A percentile compares a stretch with the other conserved stretches of the same genome.
Evolutionary conservation across 2,113 vertebrate genomes (phyloP).

Genomic region (Cettia cetti): DNA sequence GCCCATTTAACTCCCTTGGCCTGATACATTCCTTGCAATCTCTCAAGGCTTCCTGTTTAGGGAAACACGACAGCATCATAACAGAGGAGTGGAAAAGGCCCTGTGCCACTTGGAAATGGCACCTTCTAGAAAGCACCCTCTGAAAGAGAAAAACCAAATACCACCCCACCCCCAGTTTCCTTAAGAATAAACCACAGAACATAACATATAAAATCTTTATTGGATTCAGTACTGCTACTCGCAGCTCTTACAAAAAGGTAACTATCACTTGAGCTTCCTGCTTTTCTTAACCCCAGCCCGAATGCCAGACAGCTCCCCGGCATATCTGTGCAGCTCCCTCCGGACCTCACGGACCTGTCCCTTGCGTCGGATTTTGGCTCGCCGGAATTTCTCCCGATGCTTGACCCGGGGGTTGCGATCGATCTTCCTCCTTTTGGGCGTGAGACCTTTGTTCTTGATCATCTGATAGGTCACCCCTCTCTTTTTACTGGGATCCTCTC

Average conservation of each 20-base stretch:
- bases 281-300: conserved; percentile 95
- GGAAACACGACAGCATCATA: accelerated
- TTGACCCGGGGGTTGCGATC: conserved; percentile 96
- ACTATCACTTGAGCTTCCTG: conserved; percentile 83
- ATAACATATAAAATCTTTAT: not conserved
- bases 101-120: accelerated
- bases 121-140: not conserved
- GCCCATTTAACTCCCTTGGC: not conserved
- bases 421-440: conserved; percentile 92
- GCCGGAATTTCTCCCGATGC: conserved; percentile 90
- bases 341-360: conserved; percentile 92
- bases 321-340: conserved; percentile 80
- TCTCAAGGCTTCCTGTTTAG: not conserved
- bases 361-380: conserved; percentile 90
- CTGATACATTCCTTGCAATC: no score
- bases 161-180: no score
- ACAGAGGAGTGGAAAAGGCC: not conserved
- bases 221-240: not conserved
- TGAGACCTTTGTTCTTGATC: conserved; percentile 86
- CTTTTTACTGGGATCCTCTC: conserved; percentile 57
- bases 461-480: conserved; percentile 77
- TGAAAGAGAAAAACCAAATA: not conserved
- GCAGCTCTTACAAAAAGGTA: accelerated
- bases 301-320: conserved; percentile 90
- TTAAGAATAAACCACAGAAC: not conserved